phyloP scores from a whole-genome alignment of 2,888 invertebrate genomes.

The Schizaphis graminum region DNA sequence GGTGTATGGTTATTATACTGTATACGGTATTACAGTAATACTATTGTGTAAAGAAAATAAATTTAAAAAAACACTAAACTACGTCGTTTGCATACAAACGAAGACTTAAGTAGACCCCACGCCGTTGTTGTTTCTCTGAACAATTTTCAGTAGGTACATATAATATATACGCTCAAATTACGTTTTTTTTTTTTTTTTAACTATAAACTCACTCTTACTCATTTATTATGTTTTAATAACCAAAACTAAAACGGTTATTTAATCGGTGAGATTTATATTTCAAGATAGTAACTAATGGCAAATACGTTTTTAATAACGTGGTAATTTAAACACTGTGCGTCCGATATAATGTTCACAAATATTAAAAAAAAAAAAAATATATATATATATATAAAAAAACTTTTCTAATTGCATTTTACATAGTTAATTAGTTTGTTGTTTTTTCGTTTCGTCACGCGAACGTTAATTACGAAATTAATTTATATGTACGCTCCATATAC shows the following conservation, averaged over 20 bases:
- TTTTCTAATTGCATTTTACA: slow-evolving; percentile 53
- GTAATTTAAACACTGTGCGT: slow-evolving; percentile 46
- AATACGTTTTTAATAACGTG: slow-evolving; percentile 63
- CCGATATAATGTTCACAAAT: slow-evolving; percentile 34
- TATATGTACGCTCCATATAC: neutral
- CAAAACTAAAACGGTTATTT: slow-evolving; percentile 50
- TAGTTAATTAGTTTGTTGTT: slow-evolving; percentile 57
- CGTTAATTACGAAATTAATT: slow-evolving; percentile 60
- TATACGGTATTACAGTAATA: neutral
- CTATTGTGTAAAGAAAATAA: neutral
- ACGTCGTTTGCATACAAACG: slow-evolving; percentile 45
- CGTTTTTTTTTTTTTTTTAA: neutral
- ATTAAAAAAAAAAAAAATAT: slow-evolving; percentile 5
- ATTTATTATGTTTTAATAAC: slow-evolving; percentile 52
- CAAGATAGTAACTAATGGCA: slow-evolving; percentile 40
- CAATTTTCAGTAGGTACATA: neutral
- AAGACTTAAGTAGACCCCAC: slow-evolving; percentile 24
- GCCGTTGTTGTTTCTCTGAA: slow-evolving; percentile 4
- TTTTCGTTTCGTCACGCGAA: slow-evolving; percentile 55
- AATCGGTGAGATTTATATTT: slow-evolving; percentile 55
- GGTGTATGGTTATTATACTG: neutral
- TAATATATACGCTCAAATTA: slow-evolving; percentile 3
- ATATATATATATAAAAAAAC: neutral
- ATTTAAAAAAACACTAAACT: slow-evolving; percentile 26
- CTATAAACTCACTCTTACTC: neutral